Percentiles rank a stretch among this genome's conserved stretches.
Evolutionary conservation across 2,888 invertebrate species (phyloP).

Genomic region (Clitarchus hookeri): DNA sequence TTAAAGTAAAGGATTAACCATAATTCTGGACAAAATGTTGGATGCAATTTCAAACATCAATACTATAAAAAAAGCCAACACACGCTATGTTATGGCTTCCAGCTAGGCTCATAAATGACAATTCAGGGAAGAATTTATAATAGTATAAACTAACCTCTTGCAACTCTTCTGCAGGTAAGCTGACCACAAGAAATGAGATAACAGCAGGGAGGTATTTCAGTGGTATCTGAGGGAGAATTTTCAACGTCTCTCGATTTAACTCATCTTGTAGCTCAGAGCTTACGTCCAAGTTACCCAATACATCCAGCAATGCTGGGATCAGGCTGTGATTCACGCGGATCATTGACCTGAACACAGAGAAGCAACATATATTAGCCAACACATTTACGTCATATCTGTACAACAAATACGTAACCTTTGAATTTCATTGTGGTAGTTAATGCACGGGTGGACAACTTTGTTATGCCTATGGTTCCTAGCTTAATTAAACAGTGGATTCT

Average conservation of each 20-base stretch:
- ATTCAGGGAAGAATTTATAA: no score
- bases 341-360: not conserved
- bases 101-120: no score
- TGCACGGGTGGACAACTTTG: no score
- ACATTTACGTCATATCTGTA: not conserved
- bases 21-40: no score
- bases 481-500: no score
- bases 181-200: conserved; percentile 12
- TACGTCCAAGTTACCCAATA: not conserved
- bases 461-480: no score
- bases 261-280: conserved; percentile 8
- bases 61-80: no score
- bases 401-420: no score
- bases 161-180: not conserved
- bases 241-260: not conserved
- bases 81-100: no score
- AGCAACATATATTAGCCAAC: not conserved
- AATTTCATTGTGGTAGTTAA: no score
- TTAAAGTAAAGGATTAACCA: no score
- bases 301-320: not conserved
- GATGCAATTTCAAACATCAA: no score
- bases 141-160: not conserved
- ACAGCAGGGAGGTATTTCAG: not conserved
- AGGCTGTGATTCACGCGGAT: not conserved
- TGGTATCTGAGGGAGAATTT: not conserved